Conservation (phyloP, 2,797 vertebrate species). For the Aphelocoma californica region DNA sequence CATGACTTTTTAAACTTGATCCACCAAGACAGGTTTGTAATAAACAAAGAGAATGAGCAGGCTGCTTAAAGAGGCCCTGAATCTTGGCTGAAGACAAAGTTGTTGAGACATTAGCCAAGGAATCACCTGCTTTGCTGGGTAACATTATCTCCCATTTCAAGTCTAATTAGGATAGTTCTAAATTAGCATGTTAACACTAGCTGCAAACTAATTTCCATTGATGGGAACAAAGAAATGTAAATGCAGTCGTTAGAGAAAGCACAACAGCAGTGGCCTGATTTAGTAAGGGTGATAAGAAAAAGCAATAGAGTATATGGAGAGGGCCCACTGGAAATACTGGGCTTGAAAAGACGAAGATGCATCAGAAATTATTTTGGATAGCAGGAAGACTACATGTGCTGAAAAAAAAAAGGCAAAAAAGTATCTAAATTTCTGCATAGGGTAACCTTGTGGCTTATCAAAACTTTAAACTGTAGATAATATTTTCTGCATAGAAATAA, state of each 20-base stretch:
- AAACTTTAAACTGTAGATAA: background rate
- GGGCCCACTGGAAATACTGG: background rate
- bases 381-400: background rate
- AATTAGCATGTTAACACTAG: background rate
- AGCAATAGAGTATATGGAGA: background rate
- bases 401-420: background rate
- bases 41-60: background rate
- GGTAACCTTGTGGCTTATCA: background rate
- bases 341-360: background rate
- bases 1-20: background rate
- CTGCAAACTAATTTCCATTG: background rate
- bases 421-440: background rate
- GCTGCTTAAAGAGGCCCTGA: background rate
- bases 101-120: background rate
- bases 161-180: background rate
- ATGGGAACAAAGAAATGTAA: background rate
- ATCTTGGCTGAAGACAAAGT: background rate
- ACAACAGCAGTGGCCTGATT: background rate
- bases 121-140: background rate
- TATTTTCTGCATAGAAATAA: background rate
- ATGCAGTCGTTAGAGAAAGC: background rate
- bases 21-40: background rate
- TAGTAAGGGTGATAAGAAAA: background rate
- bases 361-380: background rate
- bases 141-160: background rate